Evolutionary conservation across 2,888 invertebrate species (phyloP).

Genomic region (Apodemia hepburni): DNA sequence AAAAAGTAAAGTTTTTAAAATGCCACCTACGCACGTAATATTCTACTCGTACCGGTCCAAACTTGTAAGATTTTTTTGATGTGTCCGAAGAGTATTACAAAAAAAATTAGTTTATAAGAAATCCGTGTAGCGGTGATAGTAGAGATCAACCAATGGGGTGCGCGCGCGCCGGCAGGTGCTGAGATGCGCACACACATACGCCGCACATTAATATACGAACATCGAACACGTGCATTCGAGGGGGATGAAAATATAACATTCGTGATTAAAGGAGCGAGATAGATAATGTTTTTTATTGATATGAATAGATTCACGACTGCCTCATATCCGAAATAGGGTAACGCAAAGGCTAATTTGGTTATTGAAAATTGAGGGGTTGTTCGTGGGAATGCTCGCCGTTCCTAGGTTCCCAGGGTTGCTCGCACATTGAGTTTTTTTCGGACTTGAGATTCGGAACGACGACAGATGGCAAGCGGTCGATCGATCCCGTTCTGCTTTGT

Average conservation of each 20-base stretch:
- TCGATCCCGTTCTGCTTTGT: constrained; percentile 69
- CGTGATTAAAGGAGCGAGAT: constrained; percentile 48
- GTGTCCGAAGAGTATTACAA: constrained; percentile 70
- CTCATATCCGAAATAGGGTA: constrained; percentile 80
- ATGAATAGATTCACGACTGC: constrained; percentile 78
- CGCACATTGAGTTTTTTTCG: constrained; percentile 75
- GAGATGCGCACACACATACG: constrained; percentile 59
- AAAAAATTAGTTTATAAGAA: constrained; percentile 74
- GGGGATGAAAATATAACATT: constrained; percentile 62
- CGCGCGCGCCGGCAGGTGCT: constrained; percentile 73
- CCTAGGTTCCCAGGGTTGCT: constrained; percentile 83
- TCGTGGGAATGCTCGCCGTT: constrained; percentile 84
- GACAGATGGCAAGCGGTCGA: constrained; percentile 77
- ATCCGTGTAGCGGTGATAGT: constrained; percentile 79
- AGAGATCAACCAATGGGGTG: constrained; percentile 67
- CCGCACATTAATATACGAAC: constrained; percentile 64
- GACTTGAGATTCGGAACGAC: constrained; percentile 64
- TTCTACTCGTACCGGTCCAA: constrained; percentile 69
- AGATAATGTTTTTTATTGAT: constrained; percentile 67
- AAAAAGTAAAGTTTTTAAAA: constrained; percentile 62
- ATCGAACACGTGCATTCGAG: constrained; percentile 79
- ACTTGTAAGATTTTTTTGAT: constrained; percentile 73
- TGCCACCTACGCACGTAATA: constrained; percentile 66
- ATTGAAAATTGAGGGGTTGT: constrained; percentile 81
- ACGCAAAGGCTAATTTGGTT: constrained; percentile 81